Conservation (phyloP, 2,888 invertebrate species). For the Adelphocoris suturalis region DNA sequence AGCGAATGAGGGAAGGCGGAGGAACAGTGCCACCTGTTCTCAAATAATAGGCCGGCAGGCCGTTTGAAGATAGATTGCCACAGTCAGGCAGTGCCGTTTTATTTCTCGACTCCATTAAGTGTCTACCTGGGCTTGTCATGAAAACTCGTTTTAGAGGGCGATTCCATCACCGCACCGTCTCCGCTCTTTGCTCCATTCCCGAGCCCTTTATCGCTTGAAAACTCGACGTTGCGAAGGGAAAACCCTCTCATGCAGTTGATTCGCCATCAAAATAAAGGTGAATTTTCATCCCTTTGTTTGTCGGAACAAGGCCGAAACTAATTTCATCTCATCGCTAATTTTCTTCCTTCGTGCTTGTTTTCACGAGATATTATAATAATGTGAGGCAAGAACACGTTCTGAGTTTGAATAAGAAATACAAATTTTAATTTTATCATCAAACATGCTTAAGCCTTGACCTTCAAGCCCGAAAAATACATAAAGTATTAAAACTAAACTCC, state of each 20-base stretch:
- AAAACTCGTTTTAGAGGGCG: constrained; percentile 23
- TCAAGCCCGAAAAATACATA: too few species aligned
- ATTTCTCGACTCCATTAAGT: constrained; percentile 36
- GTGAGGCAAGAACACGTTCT: too few species aligned
- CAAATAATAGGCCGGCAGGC: constrained; percentile 45
- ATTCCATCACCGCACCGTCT: background rate
- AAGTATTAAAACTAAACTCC: too few species aligned
- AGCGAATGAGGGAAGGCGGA: background rate
- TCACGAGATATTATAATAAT: background rate
- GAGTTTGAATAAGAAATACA: too few species aligned
- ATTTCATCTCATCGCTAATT: constrained; percentile 17
- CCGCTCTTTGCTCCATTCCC: background rate
- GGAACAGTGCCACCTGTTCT: constrained; percentile 43
- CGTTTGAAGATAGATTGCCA: constrained; percentile 56
- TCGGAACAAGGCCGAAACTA: background rate
- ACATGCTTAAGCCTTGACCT: too few species aligned
- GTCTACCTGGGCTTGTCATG: constrained; percentile 17
- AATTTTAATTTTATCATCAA: too few species aligned
- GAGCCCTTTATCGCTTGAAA: background rate
- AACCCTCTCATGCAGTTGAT: constrained; percentile 9
- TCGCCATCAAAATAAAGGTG: background rate
- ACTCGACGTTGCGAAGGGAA: constrained; percentile 11
- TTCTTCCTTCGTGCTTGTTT: background rate
- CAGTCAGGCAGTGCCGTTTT: constrained; percentile 20
- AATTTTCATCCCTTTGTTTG: constrained; percentile 7